Evolutionary conservation across 2,797 vertebrate genomes (phyloP).

Genomic region (Dryobates pubescens): DNA sequence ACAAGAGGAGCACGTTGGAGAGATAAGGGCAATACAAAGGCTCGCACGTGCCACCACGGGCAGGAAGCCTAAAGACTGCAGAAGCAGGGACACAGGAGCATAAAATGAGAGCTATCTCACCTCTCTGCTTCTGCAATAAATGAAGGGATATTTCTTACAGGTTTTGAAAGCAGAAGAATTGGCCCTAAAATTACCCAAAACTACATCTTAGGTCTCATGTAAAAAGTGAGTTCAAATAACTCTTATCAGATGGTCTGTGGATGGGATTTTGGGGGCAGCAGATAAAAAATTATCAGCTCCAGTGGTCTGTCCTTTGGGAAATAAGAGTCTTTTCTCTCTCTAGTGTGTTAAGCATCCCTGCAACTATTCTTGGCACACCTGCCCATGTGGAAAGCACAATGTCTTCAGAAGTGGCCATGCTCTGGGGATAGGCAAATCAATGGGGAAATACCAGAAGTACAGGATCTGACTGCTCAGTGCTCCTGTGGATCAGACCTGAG

Average conservation of each 20-base stretch:
- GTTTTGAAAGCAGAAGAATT: not conserved
- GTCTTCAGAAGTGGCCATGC: not conserved
- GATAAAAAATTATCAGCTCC: not conserved
- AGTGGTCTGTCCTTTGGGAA: not conserved
- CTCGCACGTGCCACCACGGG: accelerated
- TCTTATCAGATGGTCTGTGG: not conserved
- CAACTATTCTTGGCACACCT: not conserved
- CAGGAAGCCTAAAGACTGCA: not conserved
- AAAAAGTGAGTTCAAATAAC: not conserved
- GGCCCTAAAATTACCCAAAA: not conserved
- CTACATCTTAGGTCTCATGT: not conserved
- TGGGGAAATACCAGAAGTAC: not conserved
- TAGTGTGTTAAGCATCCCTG: not conserved
- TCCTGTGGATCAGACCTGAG: not conserved
- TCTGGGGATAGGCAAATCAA: not conserved
- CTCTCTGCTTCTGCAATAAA: not conserved
- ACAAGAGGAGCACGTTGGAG: not conserved
- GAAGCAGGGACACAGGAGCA: not conserved
- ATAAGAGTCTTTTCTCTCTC: not conserved
- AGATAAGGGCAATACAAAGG: not conserved
- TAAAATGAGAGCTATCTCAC: not conserved
- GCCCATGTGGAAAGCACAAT: accelerated
- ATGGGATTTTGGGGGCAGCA: not conserved
- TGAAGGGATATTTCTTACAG: not conserved
- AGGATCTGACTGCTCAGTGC: too few relatives aligned